These are phyloP conservation scores for Epinotia brunnichana DNA, from an alignment of 2,888 invertebrate species.

Conservation along the genomic window DNA sequence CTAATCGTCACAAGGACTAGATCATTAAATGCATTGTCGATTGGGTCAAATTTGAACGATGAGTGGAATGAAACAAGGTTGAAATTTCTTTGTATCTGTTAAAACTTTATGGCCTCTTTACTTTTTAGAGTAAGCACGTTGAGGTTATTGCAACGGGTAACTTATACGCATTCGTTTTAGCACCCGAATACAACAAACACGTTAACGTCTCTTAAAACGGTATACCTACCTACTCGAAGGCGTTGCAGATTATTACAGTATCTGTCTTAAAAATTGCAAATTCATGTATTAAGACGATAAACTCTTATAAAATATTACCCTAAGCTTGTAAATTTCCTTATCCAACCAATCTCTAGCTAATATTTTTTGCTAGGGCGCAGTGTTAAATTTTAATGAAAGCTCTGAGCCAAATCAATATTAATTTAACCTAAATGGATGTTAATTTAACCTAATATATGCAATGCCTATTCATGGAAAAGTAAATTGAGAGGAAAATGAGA, in stretches of 20 bases:
- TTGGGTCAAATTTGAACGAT: background rate
- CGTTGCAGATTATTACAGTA: background rate
- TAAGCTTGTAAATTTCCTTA: background rate
- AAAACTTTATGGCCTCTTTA: constrained; percentile 1
- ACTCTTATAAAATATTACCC: background rate
- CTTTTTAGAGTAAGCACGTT: background rate
- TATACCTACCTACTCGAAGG: too few relatives aligned
- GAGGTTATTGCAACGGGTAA: background rate
- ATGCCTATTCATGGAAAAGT: constrained; percentile 26
- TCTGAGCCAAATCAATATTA: constrained; percentile 35
- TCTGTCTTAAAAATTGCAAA: background rate
- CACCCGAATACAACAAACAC: background rate
- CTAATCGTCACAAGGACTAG: constrained; percentile 16
- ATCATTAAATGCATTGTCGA: background rate
- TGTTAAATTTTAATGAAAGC: constrained; percentile 35
- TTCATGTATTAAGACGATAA: background rate
- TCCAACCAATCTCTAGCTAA: background rate
- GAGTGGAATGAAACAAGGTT: background rate
- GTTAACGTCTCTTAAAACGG: background rate
- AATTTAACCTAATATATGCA: constrained; percentile 42
- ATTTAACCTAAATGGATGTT: constrained; percentile 31
- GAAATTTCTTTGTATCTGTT: background rate
- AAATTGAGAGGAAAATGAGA: constrained; percentile 27
- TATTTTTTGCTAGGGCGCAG: constrained; percentile 5
- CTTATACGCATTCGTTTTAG: background rate